A percentile compares a stretch with the other conserved stretches of the same genome.
These are phyloP conservation scores for Phocides pigmalion DNA, from an alignment of 1,140 invertebrate species.

Conservation along the genomic window DNA sequence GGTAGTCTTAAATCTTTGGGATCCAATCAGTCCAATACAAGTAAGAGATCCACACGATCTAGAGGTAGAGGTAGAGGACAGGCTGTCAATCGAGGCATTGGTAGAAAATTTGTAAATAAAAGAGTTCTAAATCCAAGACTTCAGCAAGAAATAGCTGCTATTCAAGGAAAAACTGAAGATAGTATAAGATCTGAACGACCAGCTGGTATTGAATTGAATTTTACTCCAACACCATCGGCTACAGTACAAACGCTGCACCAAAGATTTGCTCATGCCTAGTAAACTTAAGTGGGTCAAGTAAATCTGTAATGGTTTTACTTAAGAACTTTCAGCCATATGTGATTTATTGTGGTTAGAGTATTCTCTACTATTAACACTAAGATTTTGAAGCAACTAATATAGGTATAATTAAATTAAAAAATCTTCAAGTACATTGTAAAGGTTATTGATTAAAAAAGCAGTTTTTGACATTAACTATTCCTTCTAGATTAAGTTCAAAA, in stretches of 20 bases:
- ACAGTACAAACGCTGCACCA: slow-evolving; percentile 73
- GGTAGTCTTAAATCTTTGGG: slow-evolving; percentile 72
- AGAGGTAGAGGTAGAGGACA: slow-evolving; percentile 61
- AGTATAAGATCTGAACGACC: slow-evolving; percentile 48
- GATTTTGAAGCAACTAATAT: not conserved
- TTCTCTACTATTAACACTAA: not conserved
- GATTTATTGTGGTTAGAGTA: slow-evolving; percentile 7
- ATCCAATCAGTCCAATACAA: slow-evolving; percentile 62
- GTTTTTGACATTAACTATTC: not conserved
- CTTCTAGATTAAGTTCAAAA: not conserved
- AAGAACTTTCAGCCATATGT: slow-evolving; percentile 10
- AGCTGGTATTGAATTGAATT: slow-evolving; percentile 56
- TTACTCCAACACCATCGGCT: slow-evolving; percentile 66
- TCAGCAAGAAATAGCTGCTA: slow-evolving; percentile 74
- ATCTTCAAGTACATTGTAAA: not conserved
- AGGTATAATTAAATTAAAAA: not conserved
- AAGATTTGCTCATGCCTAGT: slow-evolving; percentile 61
- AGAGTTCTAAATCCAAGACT: slow-evolving; percentile 70
- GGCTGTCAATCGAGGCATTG: slow-evolving; percentile 59
- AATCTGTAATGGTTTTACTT: not conserved
- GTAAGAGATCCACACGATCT: slow-evolving; percentile 55
- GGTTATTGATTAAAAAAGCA: not conserved
- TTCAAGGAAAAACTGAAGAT: slow-evolving; percentile 69
- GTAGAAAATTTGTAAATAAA: slow-evolving; percentile 73
- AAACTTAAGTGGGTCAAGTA: not conserved